Evolutionary conservation across 2,113 vertebrate species (phyloP), one percentile per base, ranked within the genome.

Genomic region (Nothoprocta perdicaria): DNA sequence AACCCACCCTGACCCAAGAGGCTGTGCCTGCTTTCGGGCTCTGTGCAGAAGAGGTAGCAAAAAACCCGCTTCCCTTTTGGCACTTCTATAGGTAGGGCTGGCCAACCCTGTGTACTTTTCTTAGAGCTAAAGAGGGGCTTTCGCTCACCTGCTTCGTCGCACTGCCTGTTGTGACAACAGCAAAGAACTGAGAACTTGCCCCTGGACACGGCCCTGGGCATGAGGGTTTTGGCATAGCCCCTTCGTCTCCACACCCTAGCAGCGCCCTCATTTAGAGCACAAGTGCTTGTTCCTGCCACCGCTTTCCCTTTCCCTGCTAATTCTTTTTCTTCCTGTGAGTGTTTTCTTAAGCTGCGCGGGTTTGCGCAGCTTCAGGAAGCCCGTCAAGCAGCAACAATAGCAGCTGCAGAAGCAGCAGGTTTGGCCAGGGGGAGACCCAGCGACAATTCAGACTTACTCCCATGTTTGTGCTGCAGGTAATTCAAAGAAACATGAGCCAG

Each of bases 271-370:
- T 87, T 93, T 82, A 12, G 4, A 73, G 35, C 67, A 2, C 3
- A 24, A 75, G 29, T n/a, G 7, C 74, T 65, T 43, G 26, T 84
- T 89, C 67, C 71, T 12, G 10, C 52, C 14, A 29, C 58, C 74
- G 86, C 50, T 83, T 87, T 95, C 87, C 94, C 88, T 94, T 83
- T 88, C 69, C 63, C 76, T 33, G 74, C 29, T 76, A 71, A 74
- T 95, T 73, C 17, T 73, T 91, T 94, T 92, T 94, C 95, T 96
- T 96, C 95, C 95, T 93, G 91, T 69, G 52, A 18, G 55, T 57
- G 53, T 57, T 57, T 57, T 57, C 53, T 57, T 57, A 17, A 57
- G 53, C 27, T 73, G 75, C 74, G 72, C 74, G 60, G 45, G 15
- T 7, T 38, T 6, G n/a, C 24, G 24, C 24, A 82, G 40, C 74